Evolutionary conservation across 2,113 vertebrate genomes (phyloP).

Genomic region (Psilopogon haemacephalus): DNA sequence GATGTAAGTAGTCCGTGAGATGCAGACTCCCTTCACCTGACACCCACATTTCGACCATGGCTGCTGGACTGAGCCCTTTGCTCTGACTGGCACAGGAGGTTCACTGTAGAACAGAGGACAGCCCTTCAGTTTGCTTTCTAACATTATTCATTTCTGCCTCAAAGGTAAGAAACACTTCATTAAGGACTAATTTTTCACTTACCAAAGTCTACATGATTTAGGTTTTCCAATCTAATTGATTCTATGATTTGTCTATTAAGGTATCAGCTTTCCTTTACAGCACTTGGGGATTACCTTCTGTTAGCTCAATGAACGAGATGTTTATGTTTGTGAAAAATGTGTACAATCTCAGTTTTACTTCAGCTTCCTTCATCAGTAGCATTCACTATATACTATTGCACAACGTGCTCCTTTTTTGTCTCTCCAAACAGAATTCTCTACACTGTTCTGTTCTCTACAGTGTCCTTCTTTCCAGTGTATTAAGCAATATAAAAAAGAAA

Average conservation of each 20-base stretch:
- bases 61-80: neutral
- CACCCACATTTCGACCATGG: neutral
- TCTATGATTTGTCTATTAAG: neutral
- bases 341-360: neutral
- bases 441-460: too few relatives aligned
- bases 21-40: neutral
- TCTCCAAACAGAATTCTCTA: neutral
- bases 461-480: neutral
- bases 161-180: neutral
- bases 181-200: neutral
- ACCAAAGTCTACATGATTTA: too few relatives aligned
- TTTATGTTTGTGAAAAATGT: neutral
- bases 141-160: neutral
- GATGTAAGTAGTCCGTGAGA: neutral
- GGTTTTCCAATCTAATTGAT: too few relatives aligned
- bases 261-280: neutral
- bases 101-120: neutral
- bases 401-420: neutral
- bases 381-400: neutral
- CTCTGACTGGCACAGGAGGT: neutral
- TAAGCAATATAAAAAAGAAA: neutral
- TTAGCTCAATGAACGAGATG: neutral
- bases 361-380: neutral
- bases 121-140: neutral
- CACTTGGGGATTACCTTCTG: neutral